These are phyloP conservation scores for Drosophila meridiana DNA, from an alignment of 2,888 invertebrate species.

Conservation along the genomic window DNA sequence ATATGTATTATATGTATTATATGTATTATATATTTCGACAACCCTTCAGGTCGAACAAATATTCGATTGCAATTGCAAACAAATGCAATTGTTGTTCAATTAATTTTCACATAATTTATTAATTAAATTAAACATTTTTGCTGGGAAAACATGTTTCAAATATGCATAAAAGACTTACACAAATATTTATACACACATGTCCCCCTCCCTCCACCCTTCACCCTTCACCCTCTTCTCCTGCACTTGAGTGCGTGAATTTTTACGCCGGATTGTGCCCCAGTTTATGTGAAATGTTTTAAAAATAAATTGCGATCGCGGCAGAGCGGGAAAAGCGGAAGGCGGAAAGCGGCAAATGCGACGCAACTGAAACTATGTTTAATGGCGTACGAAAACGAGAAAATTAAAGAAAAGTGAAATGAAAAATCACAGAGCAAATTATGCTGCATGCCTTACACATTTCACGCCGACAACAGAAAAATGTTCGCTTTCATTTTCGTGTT, in stretches of 20 bases:
- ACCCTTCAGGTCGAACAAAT: not conserved
- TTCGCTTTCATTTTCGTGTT: conserved; percentile 10
- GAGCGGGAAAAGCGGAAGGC: not conserved
- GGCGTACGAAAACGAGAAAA: conserved; percentile 23
- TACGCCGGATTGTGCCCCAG: conserved; percentile 62
- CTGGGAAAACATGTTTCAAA: conserved; percentile 3
- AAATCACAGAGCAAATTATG: conserved; percentile 76
- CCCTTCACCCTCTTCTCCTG: not conserved
- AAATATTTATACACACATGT: not conserved
- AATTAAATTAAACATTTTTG: not conserved
- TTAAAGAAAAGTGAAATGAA: conserved; percentile 49
- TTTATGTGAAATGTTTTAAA: conserved; percentile 62
- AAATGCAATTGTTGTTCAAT: not conserved
- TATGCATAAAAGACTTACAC: conserved; percentile 6
- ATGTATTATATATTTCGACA: not conserved
- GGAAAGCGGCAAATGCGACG: conserved; percentile 21
- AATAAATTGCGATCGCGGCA: conserved; percentile 46
- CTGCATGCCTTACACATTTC: conserved; percentile 57
- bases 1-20: not conserved
- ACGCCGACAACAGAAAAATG: conserved; percentile 2
- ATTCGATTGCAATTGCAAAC: not conserved
- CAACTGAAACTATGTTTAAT: conserved; percentile 52
- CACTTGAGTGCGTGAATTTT: conserved; percentile 39
- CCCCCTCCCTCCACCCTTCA: rapidly evolving
- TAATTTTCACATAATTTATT: not conserved